phyloP scores from a whole-genome alignment of 2,888 invertebrate genomes.

The Glaucopsyche alexis region DNA sequence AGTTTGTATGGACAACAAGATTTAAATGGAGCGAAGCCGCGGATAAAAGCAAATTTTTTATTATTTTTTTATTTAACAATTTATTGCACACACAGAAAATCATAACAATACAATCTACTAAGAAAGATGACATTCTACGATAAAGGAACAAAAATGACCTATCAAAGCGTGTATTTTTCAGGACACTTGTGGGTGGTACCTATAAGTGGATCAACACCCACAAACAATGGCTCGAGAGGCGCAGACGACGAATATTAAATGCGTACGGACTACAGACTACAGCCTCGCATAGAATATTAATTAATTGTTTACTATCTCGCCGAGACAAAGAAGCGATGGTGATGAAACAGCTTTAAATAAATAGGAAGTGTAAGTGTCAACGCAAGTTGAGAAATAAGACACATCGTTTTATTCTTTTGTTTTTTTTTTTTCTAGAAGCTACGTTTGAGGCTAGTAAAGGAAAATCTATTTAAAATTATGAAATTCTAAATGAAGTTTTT shows the following conservation, averaged over 20 bases:
- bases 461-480: neutral
- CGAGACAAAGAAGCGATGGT: constrained; percentile 60
- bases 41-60: too few species aligned
- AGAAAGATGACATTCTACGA: too few species aligned
- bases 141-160: neutral
- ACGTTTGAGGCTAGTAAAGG: neutral
- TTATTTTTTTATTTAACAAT: too few species aligned
- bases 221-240: constrained; percentile 58
- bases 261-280: too few species aligned
- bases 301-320: constrained; percentile 61
- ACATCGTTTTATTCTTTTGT: neutral
- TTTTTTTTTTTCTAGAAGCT: neutral
- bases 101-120: too few species aligned
- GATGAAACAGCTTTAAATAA: constrained; percentile 48
- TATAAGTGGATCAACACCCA: constrained; percentile 54
- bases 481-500: too few species aligned
- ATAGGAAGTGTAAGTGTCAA: constrained; percentile 45
- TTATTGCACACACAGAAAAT: too few species aligned
- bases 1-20: too few species aligned
- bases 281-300: constrained; percentile 63
- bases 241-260: constrained; percentile 67
- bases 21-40: too few species aligned
- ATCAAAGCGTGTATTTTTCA: neutral
- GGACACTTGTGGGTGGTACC: neutral
- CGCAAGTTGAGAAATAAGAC: neutral